Percentiles rank a stretch among this genome's conserved stretches.
Evolutionary conservation across 1,140 invertebrate species (phyloP).

Genomic region (Lycorma delicatula): DNA sequence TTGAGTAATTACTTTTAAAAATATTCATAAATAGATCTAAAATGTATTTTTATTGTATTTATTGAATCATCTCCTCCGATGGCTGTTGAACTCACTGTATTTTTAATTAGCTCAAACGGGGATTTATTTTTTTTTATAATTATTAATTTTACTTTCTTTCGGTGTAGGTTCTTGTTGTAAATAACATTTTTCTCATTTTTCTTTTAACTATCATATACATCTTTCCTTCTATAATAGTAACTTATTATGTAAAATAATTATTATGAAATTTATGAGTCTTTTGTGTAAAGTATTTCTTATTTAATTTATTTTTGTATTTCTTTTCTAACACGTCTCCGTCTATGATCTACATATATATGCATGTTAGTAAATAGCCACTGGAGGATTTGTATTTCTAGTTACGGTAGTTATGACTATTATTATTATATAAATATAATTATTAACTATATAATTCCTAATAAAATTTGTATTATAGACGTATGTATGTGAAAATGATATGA

Average conservation of each 20-base stretch:
- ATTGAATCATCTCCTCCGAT: conserved; percentile 15
- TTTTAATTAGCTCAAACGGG: conserved; percentile 12
- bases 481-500: background rate
- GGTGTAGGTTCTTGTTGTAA: conserved; percentile 2
- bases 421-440: conserved; percentile 11
- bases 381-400: conserved; percentile 24
- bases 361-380: conserved; percentile 18
- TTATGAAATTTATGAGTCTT: background rate
- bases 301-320: conserved; percentile 5
- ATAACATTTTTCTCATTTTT: background rate
- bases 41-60: conserved; percentile 10
- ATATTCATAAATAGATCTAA: conserved; percentile 12
- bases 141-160: conserved; percentile 1
- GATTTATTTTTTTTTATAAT: background rate
- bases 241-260: background rate
- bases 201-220: conserved; percentile 5
- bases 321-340: background rate
- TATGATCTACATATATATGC: conserved; percentile 5
- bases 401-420: conserved; percentile 16
- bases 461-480: background rate
- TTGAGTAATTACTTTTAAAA: background rate
- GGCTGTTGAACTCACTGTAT: conserved; percentile 9
- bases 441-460: conserved; percentile 22
- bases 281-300: background rate
- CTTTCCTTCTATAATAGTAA: background rate